phyloP scores from a whole-genome alignment of 1,140 invertebrate genomes.

The Euwallacea fornicatus region DNA sequence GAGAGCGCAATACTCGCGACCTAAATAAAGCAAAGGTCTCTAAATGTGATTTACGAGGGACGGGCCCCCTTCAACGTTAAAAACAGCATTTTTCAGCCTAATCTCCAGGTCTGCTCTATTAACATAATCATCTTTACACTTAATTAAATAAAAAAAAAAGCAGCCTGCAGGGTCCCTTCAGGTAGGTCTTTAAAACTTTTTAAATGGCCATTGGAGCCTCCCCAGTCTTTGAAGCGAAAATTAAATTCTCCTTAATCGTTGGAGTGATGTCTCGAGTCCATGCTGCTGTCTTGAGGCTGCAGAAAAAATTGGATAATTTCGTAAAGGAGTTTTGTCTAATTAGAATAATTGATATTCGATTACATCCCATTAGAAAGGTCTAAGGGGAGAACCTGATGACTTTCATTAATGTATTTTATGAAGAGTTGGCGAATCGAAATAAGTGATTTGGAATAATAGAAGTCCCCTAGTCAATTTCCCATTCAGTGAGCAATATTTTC shows the following conservation, averaged over 20 bases:
- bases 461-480: no score
- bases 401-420: no score
- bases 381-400: no score
- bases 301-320: slow-evolving; percentile 20
- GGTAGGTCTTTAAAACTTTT: slow-evolving; percentile 24
- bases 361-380: neutral
- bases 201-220: neutral
- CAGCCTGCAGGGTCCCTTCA: slow-evolving; percentile 12
- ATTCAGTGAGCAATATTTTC: no score
- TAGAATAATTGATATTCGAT: neutral
- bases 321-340: neutral
- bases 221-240: slow-evolving; percentile 4
- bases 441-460: no score
- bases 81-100: slow-evolving; percentile 2
- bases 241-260: slow-evolving; percentile 14
- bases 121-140: slow-evolving; percentile 33
- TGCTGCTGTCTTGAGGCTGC: no score
- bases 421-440: no score
- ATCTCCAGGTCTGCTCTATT: slow-evolving; percentile 25
- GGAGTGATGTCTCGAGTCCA: no score
- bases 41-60: no score
- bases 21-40: neutral
- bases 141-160: slow-evolving; percentile 32
- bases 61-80: no score
- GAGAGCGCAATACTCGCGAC: neutral